A percentile compares a stretch with the other conserved stretches of the same genome.
Conservation (phyloP, 2,113 vertebrate genomes). For the Megaleporinus macrocephalus region DNA sequence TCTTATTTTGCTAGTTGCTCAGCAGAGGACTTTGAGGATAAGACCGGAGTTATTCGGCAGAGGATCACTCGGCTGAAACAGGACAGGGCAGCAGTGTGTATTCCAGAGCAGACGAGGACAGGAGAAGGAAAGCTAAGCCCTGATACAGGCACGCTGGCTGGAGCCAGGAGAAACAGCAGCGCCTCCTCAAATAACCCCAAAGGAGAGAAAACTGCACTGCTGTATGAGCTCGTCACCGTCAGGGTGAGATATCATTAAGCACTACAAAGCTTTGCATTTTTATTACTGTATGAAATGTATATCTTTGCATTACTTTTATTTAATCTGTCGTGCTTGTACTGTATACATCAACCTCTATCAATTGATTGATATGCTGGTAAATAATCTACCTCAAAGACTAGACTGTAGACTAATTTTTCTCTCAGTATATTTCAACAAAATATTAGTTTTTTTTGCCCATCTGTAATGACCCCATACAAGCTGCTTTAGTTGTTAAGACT, state of each 20-base stretch:
- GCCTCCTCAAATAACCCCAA: conserved; percentile 59
- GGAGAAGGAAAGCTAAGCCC: conserved; percentile 59
- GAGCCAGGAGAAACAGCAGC: conserved; percentile 59
- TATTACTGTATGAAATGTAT: no score
- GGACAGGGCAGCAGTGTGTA: conserved; percentile 76
- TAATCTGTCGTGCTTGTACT: no score
- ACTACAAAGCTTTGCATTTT: no score
- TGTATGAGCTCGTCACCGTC: conserved; percentile 78
- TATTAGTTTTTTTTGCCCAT: no score
- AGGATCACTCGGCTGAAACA: conserved; percentile 75
- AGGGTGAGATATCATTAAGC: conserved; percentile 74
- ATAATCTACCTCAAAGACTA: no score
- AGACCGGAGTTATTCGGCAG: conserved; percentile 73
- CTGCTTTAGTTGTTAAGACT: no score
- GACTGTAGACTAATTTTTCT: no score
- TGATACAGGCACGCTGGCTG: conserved; percentile 63
- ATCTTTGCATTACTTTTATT: no score
- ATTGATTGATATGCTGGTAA: no score
- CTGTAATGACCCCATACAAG: no score
- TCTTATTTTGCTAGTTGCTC: conserved; percentile 47
- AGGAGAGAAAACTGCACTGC: conserved; percentile 78
- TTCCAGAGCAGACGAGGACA: conserved; percentile 63
- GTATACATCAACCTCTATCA: no score
- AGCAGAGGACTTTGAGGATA: conserved; percentile 52
- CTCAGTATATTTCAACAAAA: no score